phyloP scores from a whole-genome alignment of 1,140 invertebrate species.

The Thaumatotibia leucotreta region DNA sequence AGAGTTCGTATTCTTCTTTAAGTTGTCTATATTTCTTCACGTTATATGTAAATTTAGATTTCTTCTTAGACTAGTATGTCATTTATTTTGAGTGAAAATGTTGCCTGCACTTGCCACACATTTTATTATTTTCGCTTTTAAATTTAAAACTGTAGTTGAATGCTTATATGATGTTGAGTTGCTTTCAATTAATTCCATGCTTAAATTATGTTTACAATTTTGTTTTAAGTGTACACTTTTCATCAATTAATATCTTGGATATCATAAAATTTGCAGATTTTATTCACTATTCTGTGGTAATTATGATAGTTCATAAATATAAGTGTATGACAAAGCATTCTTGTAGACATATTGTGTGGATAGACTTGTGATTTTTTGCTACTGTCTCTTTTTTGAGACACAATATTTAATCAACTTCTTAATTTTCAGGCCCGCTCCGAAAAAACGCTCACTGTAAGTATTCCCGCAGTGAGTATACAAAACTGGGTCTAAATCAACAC shows the following conservation, averaged over 20 bases:
- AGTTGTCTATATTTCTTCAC: no score
- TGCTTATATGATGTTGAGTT: background rate
- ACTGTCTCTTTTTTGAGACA: background rate
- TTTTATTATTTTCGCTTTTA: conserved; percentile 5
- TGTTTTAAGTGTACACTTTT: no score
- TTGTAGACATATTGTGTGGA: no score
- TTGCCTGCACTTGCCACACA: conserved; percentile 1
- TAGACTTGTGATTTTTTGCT: background rate
- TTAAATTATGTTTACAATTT: background rate
- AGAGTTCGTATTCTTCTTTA: no score
- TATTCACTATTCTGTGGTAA: no score
- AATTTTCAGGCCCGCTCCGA: background rate
- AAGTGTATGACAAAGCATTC: no score
- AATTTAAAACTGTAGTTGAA: background rate
- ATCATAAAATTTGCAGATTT: no score
- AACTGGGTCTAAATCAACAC: conserved; percentile 4
- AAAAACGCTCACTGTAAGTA: conserved; percentile 7
- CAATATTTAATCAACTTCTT: background rate
- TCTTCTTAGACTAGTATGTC: background rate
- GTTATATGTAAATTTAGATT: no score
- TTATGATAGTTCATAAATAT: no score
- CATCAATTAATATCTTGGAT: no score
- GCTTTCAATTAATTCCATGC: background rate
- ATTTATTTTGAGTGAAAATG: background rate
- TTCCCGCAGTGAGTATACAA: conserved; percentile 1